A percentile compares a stretch with the other conserved stretches of the same genome.
Conservation (phyloP, 2,113 vertebrate genomes). For the Macaca nemestrina region DNA sequence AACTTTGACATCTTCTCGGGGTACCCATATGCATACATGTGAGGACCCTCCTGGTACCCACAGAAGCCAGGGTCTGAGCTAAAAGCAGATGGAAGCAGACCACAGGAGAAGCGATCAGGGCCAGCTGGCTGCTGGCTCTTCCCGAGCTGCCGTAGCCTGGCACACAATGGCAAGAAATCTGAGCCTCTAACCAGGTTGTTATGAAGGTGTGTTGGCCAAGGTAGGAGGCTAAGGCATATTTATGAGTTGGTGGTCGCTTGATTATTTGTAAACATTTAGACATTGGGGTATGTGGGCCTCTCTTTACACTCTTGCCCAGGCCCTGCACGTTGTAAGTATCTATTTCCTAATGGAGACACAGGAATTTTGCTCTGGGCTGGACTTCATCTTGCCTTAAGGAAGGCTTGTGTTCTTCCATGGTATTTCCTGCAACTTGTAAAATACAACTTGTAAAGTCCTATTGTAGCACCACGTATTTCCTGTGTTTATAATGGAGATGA, state of each 20-base stretch:
- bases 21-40: not conserved
- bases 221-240: not conserved
- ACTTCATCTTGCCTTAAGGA: not conserved
- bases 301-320: not conserved
- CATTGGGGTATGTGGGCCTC: not conserved
- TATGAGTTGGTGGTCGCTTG: not conserved
- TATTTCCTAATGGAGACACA: not conserved
- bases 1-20: not conserved
- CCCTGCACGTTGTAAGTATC: not conserved
- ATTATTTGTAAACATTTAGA: not conserved
- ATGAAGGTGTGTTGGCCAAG: not conserved
- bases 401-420: not conserved
- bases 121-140: not conserved
- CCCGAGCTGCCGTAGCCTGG: not conserved
- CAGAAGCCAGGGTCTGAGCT: not conserved
- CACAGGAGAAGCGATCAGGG: not conserved
- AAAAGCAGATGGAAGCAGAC: not conserved
- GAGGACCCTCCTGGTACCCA: not conserved
- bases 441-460: not conserved
- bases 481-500: not conserved
- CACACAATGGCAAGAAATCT: not conserved
- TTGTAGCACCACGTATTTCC: not conserved
- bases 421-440: slow-evolving; percentile 36
- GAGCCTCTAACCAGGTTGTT: not conserved
- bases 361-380: not conserved